These are phyloP conservation scores for Tetranychus piercei DNA, from an alignment of 2,888 invertebrate species.

Conservation along the genomic window DNA sequence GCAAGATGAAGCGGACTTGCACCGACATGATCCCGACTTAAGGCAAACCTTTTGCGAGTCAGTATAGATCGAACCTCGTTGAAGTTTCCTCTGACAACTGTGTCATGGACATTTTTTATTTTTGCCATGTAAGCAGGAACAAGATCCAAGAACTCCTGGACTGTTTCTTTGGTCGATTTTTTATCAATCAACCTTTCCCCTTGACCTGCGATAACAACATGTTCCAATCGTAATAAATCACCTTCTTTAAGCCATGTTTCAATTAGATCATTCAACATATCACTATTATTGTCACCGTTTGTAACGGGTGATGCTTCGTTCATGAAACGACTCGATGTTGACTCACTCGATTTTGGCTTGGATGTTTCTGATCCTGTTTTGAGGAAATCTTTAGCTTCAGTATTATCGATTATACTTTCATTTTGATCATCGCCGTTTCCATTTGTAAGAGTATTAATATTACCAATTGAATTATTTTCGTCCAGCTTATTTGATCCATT, in stretches of 20 bases:
- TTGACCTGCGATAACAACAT: conserved; percentile 29
- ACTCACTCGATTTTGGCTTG: background rate
- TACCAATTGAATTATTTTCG: background rate
- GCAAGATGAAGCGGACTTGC: conserved; percentile 76
- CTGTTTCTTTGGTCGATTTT: conserved; percentile 60
- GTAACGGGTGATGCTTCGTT: background rate
- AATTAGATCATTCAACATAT: conserved; percentile 27
- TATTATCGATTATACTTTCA: background rate
- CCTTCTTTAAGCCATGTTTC: conserved; percentile 28
- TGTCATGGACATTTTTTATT: conserved; percentile 58
- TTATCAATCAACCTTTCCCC: conserved; percentile 46
- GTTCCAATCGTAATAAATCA: conserved; percentile 28
- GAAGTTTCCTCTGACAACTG: conserved; percentile 52
- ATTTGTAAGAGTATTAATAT: background rate
- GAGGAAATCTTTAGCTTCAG: background rate
- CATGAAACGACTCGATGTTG: background rate
- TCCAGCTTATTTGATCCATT: too few relatives aligned
- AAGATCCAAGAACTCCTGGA: conserved; percentile 39
- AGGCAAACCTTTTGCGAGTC: conserved; percentile 30
- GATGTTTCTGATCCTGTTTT: background rate
- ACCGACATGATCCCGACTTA: conserved; percentile 58
- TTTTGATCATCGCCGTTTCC: background rate
- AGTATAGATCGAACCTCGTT: conserved; percentile 42
- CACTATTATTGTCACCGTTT: conserved; percentile 14
- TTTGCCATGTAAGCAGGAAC: conserved; percentile 30